A percentile compares a stretch with the other conserved stretches of the same genome.
phyloP scores from a whole-genome alignment of 2,888 invertebrate species.

The Gymnosoma rotundatum region DNA sequence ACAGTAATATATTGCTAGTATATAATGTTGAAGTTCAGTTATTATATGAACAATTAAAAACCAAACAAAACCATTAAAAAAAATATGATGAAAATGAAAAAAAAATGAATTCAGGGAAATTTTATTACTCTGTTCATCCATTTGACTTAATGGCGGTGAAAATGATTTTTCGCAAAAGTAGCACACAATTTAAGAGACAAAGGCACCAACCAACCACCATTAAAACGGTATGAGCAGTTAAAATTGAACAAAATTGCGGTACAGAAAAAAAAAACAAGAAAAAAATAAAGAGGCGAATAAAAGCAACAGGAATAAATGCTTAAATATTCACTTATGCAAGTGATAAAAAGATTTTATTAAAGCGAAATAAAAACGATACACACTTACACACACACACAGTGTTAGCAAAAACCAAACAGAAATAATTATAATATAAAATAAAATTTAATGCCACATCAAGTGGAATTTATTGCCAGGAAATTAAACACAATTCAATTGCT shows the following conservation, averaged over 20 bases:
- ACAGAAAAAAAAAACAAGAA: not conserved
- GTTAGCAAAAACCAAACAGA: conserved; percentile 7
- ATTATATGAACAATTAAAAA: conserved; percentile 73
- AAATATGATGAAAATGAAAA: conserved; percentile 65
- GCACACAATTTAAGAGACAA: conserved; percentile 39
- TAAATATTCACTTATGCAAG: conserved; percentile 64
- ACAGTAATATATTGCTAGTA: not conserved
- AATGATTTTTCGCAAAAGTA: conserved; percentile 73
- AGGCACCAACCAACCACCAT: not conserved
- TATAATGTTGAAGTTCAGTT: conserved; percentile 59
- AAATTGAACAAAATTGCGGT: conserved; percentile 14
- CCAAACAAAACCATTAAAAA: conserved; percentile 55
- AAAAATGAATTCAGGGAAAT: conserved; percentile 71
- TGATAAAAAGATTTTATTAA: conserved; percentile 55
- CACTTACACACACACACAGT: not conserved
- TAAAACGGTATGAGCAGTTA: conserved; percentile 14
- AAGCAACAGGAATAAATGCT: conserved; percentile 52
- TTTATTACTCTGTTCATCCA: conserved; percentile 80
- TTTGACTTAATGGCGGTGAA: conserved; percentile 81
- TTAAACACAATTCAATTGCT: conserved; percentile 21
- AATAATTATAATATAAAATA: conserved; percentile 46
- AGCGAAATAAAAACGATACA: conserved; percentile 7
- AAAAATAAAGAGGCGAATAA: not conserved
- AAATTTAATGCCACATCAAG: conserved; percentile 65
- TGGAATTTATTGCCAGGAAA: conserved; percentile 61